Base-by-base conservation (phyloP, 2,888 invertebrate species). In the Gymnosoma rotundatum region DNA sequence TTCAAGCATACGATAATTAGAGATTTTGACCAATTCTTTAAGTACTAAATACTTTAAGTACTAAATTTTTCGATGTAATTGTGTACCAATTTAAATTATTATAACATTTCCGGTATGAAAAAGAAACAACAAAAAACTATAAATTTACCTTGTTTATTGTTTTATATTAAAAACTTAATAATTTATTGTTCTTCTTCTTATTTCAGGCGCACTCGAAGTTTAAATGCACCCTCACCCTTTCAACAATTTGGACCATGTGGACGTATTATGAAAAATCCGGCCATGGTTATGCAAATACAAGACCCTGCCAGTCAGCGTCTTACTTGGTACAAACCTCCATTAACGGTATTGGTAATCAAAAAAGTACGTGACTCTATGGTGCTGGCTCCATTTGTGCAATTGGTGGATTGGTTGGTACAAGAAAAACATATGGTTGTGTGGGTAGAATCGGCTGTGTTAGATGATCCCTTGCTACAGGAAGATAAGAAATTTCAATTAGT, bases 211-310 rank as follows among this genome's bases (percentile, higher is more conserved):
- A 98, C 98, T 58, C 94, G 98, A 92, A 98, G 98, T 88, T 94
- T 98, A 92, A 98, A 98, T 94, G 98, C 98, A 20, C 98, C 98
- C 12, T 98, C 97, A 87, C 98, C 98, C 0, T 96, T 98, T 88
- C 98, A 98, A 93, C 97, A 98, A 91, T 98, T 99, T 93, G 98
- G 98, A 94, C 98, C 98, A 95, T 98, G 98, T 94, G 98, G 98
- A 89, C 96, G 98, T 88, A 98, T 98, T 92, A 97, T 98, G 97
- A 98, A 98, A 93, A 98, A 97, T 93, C 97, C 98, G 16, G 97
- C 97, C 50, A 97, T 97, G 96, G 97, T 98, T 92, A 97, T 98
- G 98, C 97, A 98, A 92, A 98, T 98, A 90, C 98, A 98, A 93
- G 98, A 99, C 93, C 99, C 98, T 56, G 98, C 98, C 90, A 98